These are phyloP conservation scores for Tragelaphus scriptus DNA, from an alignment of 2,113 vertebrate species.

Conservation along the genomic window DNA sequence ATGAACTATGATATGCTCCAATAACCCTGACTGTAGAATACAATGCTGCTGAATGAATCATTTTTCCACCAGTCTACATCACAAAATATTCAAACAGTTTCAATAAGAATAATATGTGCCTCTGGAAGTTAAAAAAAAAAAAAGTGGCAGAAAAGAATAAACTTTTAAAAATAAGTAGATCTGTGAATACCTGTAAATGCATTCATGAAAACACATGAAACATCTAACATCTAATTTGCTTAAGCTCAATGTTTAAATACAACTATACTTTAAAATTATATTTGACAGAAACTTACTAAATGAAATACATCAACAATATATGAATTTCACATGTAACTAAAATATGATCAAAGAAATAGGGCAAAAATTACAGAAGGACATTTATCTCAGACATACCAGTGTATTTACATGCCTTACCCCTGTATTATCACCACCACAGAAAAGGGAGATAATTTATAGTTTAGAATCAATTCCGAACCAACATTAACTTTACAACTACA, in stretches of 20 bases:
- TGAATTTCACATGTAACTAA: neutral
- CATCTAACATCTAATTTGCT: neutral
- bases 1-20: neutral
- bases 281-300: conserved; percentile 14
- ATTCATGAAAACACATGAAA: neutral
- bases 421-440: neutral
- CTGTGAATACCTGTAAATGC: neutral
- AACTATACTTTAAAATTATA: conserved; percentile 5
- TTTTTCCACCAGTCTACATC: neutral
- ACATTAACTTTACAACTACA: neutral
- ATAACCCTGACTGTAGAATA: neutral
- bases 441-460: neutral
- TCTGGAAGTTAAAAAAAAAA: neutral
- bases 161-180: conserved; percentile 14
- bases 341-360: neutral
- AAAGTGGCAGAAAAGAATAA: neutral
- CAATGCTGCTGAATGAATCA: neutral
- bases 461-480: neutral
- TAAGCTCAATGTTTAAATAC: conserved; percentile 2
- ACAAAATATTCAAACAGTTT: neutral
- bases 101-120: neutral
- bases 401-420: neutral
- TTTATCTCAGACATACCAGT: neutral
- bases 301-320: neutral
- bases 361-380: neutral